phyloP scores from a whole-genome alignment of 2,888 invertebrate genomes.

The Yponomeuta sedellus region DNA sequence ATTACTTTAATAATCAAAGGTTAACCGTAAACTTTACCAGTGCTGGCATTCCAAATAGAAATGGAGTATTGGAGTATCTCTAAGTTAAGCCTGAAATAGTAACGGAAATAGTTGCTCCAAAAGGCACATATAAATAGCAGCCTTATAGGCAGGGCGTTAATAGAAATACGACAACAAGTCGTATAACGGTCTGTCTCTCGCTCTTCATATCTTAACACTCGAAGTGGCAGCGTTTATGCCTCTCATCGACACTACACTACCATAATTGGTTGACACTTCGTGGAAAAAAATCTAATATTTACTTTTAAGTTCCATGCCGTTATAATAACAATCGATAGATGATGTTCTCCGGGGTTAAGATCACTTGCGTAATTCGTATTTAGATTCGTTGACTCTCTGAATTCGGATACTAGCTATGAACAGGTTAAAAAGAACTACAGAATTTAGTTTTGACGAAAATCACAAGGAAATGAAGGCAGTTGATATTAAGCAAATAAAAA shows the following conservation, averaged over 20 bases:
- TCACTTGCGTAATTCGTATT: background rate
- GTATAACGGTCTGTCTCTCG: conserved; percentile 56
- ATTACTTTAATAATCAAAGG: background rate
- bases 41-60: background rate
- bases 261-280: conserved; percentile 40
- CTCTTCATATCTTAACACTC: conserved; percentile 52
- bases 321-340: conserved; percentile 19
- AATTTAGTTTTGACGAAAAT: background rate
- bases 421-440: background rate
- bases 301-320: conserved; percentile 37
- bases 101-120: conserved; percentile 26
- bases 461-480: background rate
- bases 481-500: background rate
- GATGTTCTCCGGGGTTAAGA: conserved; percentile 18
- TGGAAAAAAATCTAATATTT: conserved; percentile 40
- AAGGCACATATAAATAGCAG: conserved; percentile 63
- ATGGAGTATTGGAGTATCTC: background rate
- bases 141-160: conserved; percentile 55
- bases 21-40: background rate
- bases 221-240: conserved; percentile 23
- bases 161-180: conserved; percentile 40
- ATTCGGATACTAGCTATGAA: background rate
- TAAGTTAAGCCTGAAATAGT: background rate
- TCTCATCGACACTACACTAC: conserved; percentile 28
- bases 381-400: background rate